Evolutionary conservation across 2,888 invertebrate genomes (phyloP), one percentile per base, ranked within the genome.

Genomic region (Lochmaea capreae): DNA sequence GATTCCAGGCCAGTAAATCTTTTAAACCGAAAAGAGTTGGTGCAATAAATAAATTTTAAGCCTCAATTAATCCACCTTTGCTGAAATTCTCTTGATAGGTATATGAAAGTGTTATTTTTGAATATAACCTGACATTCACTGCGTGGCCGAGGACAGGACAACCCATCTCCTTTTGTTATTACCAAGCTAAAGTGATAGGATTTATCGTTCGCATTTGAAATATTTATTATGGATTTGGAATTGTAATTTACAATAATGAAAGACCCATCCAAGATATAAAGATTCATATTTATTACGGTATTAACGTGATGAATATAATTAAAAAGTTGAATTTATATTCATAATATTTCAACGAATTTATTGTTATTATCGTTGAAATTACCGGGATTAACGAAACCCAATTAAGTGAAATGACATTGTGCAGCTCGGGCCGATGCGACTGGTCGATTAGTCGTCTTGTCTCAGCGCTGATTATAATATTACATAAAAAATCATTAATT

Each of bases 171-270:
- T 77, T 76, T 79, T 78, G 74, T 77, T 79, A 75, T 77, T 81
- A 77, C 76, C 74, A 71, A 76, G 77, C 62, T 43, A 63, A 82
- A 81, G 80, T 81, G 82, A 82, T 81, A 80, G 82, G 84, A 84
- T 84, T 84, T 84, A 84, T 84, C 81, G 81, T 81, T 75, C 65
- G 80, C 81, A 83, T 84, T 83, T 83, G 83, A 84, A 83, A 81
- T 84, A 84, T 84, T 84, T 84, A 84, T 84, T 82, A 81, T 79
- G 83, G 84, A 84, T 84, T 83, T 83, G 81, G 83, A 81, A 79
- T 82, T 82, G 83, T 84, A 84, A 84, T 82, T 83, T 83, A 83
- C 80, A 80, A 79, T 83, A 83, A 83, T 82, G 82, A 78, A 83
- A 82, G 82, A 79, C 79, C 81, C 78, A 78, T 77, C 77, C 78